Conservation (phyloP, 2,113 vertebrate species). For the Lepisosteus osseus region DNA sequence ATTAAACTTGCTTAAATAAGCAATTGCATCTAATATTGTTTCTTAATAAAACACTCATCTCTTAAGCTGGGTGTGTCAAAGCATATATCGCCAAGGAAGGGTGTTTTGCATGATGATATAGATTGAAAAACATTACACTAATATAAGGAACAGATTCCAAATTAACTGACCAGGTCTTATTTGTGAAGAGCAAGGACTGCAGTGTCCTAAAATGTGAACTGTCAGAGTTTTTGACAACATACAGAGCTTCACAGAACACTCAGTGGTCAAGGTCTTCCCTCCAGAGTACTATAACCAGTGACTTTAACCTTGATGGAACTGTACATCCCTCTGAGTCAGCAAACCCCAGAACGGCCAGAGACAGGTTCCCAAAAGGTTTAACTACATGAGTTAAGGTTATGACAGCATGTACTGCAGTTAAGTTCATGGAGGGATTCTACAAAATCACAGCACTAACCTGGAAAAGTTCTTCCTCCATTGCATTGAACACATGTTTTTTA, state of each 20-base stretch:
- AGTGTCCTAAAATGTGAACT: background rate
- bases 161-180: conserved; percentile 17
- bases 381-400: background rate
- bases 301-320: background rate
- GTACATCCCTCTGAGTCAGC: background rate
- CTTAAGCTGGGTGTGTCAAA: too few species aligned
- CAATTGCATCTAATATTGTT: too few species aligned
- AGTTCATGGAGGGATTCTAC: background rate
- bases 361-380: background rate
- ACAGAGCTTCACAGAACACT: background rate
- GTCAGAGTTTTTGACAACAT: background rate
- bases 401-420: conserved; percentile 3
- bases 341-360: background rate
- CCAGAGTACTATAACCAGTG: background rate
- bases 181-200: background rate
- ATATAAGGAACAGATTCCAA: conserved; percentile 27
- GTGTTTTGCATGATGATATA: background rate
- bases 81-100: too few species aligned
- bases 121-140: conserved; percentile 6
- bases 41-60: too few species aligned
- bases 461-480: background rate
- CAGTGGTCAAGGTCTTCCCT: background rate
- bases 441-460: background rate
- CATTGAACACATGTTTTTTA: conserved; percentile 27
- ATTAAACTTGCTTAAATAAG: too few species aligned